Conservation (phyloP, 2,797 vertebrate genomes). For the Chelidonichthys spinosus region DNA sequence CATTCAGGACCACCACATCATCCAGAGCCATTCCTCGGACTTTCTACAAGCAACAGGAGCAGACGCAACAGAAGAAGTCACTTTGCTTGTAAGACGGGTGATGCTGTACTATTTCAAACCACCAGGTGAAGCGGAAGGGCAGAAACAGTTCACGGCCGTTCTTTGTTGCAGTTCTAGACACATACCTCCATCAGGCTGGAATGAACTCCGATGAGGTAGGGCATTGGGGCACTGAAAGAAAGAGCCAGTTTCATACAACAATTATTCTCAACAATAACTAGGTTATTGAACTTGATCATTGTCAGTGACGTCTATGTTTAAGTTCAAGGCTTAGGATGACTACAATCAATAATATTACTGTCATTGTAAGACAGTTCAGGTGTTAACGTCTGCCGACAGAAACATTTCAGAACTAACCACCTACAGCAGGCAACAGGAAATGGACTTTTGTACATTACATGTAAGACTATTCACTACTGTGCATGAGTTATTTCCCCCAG, state of each 20-base stretch:
- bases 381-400: no score
- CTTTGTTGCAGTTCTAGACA: slow-evolving; percentile 17
- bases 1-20: slow-evolving; percentile 89
- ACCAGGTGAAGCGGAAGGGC: background rate
- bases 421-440: no score
- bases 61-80: background rate
- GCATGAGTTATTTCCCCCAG: no score
- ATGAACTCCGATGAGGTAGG: slow-evolving; percentile 99
- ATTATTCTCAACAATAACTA: background rate
- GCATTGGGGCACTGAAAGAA: slow-evolving; percentile 95
- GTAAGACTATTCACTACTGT: no score
- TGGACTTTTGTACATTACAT: no score
- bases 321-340: no score
- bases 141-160: background rate
- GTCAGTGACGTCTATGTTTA: no score
- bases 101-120: background rate
- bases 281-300: background rate
- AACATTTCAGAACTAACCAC: no score
- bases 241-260: slow-evolving; percentile 43
- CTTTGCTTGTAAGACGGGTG: background rate
- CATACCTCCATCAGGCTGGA: slow-evolving; percentile 98
- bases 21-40: slow-evolving; percentile 95
- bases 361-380: background rate
- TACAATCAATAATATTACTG: background rate
- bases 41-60: slow-evolving; percentile 81